phyloP scores from a whole-genome alignment of 2,888 invertebrate species.

The Brachyopa scutellaris region DNA sequence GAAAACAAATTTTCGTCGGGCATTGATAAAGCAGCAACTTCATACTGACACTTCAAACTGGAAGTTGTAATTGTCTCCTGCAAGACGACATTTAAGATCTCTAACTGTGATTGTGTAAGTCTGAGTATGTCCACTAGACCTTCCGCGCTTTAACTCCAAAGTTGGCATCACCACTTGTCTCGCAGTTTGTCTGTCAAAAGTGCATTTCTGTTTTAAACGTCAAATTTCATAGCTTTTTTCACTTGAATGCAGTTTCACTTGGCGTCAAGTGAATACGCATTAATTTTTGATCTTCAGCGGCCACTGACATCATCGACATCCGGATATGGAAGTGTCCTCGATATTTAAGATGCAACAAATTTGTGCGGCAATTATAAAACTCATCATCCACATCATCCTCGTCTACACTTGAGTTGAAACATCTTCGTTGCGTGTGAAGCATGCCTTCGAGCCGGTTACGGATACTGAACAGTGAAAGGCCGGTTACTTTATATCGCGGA shows the following conservation, averaged over 20 bases:
- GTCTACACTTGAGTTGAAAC: constrained; percentile 20
- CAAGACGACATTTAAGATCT: background rate
- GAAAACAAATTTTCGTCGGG: constrained; percentile 6
- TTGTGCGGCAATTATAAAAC: constrained; percentile 34
- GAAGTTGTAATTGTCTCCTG: background rate
- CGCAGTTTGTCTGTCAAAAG: background rate
- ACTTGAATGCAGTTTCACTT: background rate
- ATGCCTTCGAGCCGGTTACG: constrained; percentile 16
- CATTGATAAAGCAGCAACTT: constrained; percentile 6
- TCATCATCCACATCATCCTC: constrained; percentile 22
- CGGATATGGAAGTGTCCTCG: constrained; percentile 61
- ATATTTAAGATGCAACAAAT: constrained; percentile 31
- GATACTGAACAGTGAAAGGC: constrained; percentile 51
- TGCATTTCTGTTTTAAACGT: background rate
- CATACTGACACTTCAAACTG: background rate
- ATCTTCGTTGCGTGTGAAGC: background rate
- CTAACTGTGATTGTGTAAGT: background rate
- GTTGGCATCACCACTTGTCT: too few relatives aligned
- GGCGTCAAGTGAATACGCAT: background rate
- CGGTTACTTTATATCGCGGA: constrained; percentile 29
- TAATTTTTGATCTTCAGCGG: background rate
- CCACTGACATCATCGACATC: constrained; percentile 10
- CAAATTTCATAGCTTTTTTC: background rate
- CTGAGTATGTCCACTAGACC: background rate
- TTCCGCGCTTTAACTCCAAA: background rate